These are phyloP conservation scores for Pipistrellus pipistrellus DNA, from an alignment of 2,797 vertebrate species.

Conservation along the genomic window DNA sequence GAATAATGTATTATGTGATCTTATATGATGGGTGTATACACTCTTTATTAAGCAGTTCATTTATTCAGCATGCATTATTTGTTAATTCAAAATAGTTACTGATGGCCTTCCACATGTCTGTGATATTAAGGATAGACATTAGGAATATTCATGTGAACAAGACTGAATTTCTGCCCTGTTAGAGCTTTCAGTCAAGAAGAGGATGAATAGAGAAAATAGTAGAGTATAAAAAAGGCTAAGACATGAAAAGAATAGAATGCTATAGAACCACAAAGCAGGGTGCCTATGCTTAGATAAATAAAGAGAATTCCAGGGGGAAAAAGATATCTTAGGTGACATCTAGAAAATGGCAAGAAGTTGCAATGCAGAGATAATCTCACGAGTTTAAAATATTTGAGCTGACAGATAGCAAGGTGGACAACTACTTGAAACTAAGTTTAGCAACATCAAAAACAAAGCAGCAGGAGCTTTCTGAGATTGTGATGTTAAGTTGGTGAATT, in stretches of 20 bases:
- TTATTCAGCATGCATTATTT: background rate
- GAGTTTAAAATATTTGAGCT: background rate
- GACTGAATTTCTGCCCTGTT: background rate
- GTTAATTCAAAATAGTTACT: background rate
- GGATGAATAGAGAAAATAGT: background rate
- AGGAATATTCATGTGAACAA: background rate
- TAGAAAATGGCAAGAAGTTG: background rate
- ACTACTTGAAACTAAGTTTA: background rate
- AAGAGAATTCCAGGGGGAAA: background rate
- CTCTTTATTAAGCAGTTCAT: background rate
- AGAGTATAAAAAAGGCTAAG: background rate
- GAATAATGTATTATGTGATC: background rate
- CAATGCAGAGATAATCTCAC: background rate
- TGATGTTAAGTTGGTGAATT: background rate
- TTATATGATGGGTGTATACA: background rate
- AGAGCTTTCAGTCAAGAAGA: background rate
- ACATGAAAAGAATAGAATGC: background rate
- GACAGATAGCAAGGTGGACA: background rate
- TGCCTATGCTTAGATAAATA: background rate
- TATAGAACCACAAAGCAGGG: background rate
- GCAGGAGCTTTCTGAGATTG: background rate
- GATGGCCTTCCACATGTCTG: background rate
- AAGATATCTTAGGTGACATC: background rate
- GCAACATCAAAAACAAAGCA: background rate
- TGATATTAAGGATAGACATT: background rate